Evolutionary conservation across 2,888 invertebrate genomes (phyloP).

Genomic region (Drosophila helvetica): DNA sequence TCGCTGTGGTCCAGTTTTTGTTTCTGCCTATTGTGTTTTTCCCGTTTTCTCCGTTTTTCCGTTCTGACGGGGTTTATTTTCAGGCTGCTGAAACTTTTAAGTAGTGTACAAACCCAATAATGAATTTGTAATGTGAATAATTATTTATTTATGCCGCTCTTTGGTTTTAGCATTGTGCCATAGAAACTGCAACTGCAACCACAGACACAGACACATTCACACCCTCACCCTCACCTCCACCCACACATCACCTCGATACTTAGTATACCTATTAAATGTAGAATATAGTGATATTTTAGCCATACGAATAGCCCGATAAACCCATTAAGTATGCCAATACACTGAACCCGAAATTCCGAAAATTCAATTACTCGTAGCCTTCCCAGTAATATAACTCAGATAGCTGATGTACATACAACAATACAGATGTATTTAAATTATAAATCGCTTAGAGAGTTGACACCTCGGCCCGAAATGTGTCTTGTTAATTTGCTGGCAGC

Average conservation of each 20-base stretch:
- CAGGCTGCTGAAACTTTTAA: slow-evolving; percentile 30
- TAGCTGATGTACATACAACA: not conserved
- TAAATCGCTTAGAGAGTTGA: slow-evolving; percentile 9
- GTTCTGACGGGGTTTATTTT: slow-evolving; percentile 8
- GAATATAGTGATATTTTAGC: not conserved
- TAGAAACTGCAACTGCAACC: slow-evolving; percentile 7
- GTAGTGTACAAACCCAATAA: slow-evolving; percentile 38
- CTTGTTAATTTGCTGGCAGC: slow-evolving; percentile 18
- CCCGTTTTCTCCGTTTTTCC: not conserved
- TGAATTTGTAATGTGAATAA: slow-evolving; percentile 47
- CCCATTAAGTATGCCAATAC: not conserved
- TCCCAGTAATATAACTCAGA: not conserved
- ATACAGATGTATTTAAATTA: not conserved
- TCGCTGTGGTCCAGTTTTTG: slow-evolving; percentile 9
- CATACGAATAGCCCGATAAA: not conserved
- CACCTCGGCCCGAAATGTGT: slow-evolving; percentile 16
- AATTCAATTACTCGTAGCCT: not conserved
- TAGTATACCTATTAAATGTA: not conserved
- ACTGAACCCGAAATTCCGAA: too few relatives aligned
- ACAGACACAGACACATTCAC: not conserved
- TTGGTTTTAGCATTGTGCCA: slow-evolving; percentile 44
- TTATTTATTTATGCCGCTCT: slow-evolving; percentile 41
- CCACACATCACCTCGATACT: not conserved
- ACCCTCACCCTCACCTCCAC: not conserved
- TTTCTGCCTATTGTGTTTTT: slow-evolving; percentile 11